Conservation (phyloP, 2,797 vertebrate species). For the Lutjanus campechanus region DNA sequence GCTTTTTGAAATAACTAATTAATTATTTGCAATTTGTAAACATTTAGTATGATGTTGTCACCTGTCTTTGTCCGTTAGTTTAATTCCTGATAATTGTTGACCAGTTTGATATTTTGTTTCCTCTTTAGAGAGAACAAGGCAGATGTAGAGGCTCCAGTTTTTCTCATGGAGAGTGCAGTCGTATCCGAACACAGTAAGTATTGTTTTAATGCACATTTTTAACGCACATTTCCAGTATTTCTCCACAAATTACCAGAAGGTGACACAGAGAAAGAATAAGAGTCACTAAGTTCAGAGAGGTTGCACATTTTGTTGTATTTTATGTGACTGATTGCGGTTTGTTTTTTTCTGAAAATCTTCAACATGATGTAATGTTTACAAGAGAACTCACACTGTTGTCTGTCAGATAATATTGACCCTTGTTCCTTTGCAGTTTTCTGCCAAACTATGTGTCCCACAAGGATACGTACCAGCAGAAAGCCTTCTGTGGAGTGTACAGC, state of each 20-base stretch:
- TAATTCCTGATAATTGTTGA: conserved; percentile 7
- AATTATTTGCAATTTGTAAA: no score
- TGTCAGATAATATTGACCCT: conserved; percentile 36
- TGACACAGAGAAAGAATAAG: background rate
- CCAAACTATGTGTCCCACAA: conserved; percentile 91
- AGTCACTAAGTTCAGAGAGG: background rate
- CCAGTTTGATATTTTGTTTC: conserved; percentile 1
- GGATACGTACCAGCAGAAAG: conserved; percentile 93
- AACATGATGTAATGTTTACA: conserved; percentile 19
- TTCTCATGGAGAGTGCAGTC: conserved; percentile 93
- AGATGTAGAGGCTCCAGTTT: conserved; percentile 91
- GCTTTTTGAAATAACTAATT: background rate
- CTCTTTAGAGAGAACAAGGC: conserved; percentile 90
- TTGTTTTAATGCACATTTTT: background rate
- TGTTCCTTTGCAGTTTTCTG: conserved; percentile 88
- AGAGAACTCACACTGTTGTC: conserved; percentile 15
- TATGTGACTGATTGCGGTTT: background rate
- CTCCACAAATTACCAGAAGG: background rate
- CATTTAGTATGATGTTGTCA: background rate
- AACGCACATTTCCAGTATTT: background rate
- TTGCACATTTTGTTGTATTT: conserved; percentile 1
- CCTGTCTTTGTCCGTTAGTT: background rate
- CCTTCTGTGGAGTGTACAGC: conserved; percentile 94
- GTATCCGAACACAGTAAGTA: conserved; percentile 92
- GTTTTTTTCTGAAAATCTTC: background rate